Conservation (phyloP, 2,888 invertebrate species). For the Agonopterix subpropinquella region DNA sequence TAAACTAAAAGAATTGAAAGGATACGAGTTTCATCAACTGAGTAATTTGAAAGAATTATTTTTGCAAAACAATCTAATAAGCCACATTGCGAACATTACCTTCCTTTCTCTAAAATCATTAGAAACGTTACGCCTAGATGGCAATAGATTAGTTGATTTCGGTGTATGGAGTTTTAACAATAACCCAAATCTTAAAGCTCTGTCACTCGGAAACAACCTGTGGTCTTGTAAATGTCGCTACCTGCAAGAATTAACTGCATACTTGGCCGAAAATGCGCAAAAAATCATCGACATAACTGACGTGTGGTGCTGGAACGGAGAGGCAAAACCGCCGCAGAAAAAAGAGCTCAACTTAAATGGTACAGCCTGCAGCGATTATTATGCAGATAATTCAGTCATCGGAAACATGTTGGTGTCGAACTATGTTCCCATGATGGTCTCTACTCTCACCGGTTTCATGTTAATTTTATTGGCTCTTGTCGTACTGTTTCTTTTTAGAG, state of each 20-base stretch:
- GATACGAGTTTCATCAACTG: conserved; percentile 90
- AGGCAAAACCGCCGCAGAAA: conserved; percentile 83
- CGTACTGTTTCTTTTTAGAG: conserved; percentile 89
- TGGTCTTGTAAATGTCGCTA: conserved; percentile 96
- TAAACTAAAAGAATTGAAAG: conserved; percentile 84
- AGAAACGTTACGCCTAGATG: conserved; percentile 87
- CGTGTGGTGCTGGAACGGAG: conserved; percentile 88
- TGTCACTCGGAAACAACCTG: conserved; percentile 88
- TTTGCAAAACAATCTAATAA: conserved; percentile 89
- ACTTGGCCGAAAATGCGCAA: conserved; percentile 87
- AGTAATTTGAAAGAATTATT: conserved; percentile 87
- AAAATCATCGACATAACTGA: conserved; percentile 86
- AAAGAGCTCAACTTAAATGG: conserved; percentile 89
- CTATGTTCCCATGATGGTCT: conserved; percentile 89
- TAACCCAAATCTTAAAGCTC: conserved; percentile 81
- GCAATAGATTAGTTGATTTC: conserved; percentile 87
- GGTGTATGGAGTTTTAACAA: conserved; percentile 85
- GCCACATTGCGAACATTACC: conserved; percentile 86
- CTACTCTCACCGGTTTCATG: conserved; percentile 85
- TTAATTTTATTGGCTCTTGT: conserved; percentile 85
- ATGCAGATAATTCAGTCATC: conserved; percentile 87
- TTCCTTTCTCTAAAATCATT: conserved; percentile 85
- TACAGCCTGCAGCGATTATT: conserved; percentile 91
- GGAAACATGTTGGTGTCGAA: conserved; percentile 88
- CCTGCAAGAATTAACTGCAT: conserved; percentile 87